phyloP scores from a whole-genome alignment of 2,797 vertebrate species.

The Bryconaethiops microstoma region DNA sequence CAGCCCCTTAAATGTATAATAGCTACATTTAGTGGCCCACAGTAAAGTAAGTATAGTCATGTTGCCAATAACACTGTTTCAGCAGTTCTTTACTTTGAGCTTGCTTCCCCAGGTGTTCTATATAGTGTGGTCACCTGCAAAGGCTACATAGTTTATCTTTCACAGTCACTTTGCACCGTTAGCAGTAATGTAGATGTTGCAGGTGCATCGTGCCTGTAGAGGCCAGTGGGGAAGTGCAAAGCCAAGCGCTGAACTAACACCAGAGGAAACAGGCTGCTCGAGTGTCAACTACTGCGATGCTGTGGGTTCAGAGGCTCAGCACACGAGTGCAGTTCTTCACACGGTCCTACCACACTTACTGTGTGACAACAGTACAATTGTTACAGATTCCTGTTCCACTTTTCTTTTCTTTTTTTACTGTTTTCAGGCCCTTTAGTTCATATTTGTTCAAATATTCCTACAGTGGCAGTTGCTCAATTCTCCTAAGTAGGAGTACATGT shows the following conservation, averaged over 20 bases:
- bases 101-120: neutral
- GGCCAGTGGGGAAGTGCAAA: neutral
- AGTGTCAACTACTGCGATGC: neutral
- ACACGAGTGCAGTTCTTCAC: neutral
- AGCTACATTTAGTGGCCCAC: neutral
- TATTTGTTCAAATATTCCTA: neutral
- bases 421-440: neutral
- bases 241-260: neutral
- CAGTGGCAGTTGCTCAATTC: neutral
- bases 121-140: conserved; percentile 8
- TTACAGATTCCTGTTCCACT: no score
- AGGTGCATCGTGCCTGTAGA: neutral
- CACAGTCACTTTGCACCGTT: neutral
- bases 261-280: neutral
- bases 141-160: neutral
- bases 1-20: neutral
- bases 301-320: neutral
- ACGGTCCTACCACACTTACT: no score
- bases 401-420: no score
- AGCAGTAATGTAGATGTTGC: neutral
- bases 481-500: neutral
- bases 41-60: no score
- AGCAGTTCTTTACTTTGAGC: neutral
- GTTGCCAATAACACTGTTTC: neutral
- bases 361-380: no score